Base-by-base conservation (phyloP, 2,797 vertebrate species). In the Rhynchotus rufescens region DNA sequence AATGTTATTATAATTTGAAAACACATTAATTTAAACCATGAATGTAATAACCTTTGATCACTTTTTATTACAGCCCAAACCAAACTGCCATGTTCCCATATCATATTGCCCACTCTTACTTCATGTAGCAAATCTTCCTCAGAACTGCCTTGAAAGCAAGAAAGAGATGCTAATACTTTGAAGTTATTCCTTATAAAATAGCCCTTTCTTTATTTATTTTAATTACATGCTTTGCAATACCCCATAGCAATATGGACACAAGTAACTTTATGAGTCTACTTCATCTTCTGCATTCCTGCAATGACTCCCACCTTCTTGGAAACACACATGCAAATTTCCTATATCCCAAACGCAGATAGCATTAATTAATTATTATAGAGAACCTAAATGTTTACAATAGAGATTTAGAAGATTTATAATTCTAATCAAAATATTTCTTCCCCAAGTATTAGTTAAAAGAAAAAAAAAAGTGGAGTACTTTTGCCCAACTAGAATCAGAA, bases 251-350 rank as follows among this genome's bases (percentile, higher is more conserved):
- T 8, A 88, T 15, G 34, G 83, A 59, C 28, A 68, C 32, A 49
- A 36, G 25, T 62, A 72, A 45, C 10, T 79, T 34, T 22, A 7
- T 44, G 44, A 71, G 6, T 6, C 16, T 11, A 45, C 15, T n/a
- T n/a, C 66, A 61, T 44, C 32, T 89, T 45, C 25, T 57, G 15
- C 17, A 4, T 17, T 79, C 22, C 64, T 60, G 45, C 54, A 95
- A 52, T 38, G 64, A 65, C 61, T 84, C 56, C 54, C 9, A 44
- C 28, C 60, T 84, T 93, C 72, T 64, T 71, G 40, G 74, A 91
- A 86, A 73, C 28, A 66, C 12, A 51, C 6, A 26, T 42, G 72
- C 25, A 84, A 68, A 34, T 14, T 30, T 92, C 40, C 73, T 49
- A 80, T 45, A 15, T 68, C 56, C 13, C 32, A 69, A 86, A 45